These are phyloP conservation scores for Pterois miles DNA, from an alignment of 2,797 vertebrate genomes.

Conservation along the genomic window DNA sequence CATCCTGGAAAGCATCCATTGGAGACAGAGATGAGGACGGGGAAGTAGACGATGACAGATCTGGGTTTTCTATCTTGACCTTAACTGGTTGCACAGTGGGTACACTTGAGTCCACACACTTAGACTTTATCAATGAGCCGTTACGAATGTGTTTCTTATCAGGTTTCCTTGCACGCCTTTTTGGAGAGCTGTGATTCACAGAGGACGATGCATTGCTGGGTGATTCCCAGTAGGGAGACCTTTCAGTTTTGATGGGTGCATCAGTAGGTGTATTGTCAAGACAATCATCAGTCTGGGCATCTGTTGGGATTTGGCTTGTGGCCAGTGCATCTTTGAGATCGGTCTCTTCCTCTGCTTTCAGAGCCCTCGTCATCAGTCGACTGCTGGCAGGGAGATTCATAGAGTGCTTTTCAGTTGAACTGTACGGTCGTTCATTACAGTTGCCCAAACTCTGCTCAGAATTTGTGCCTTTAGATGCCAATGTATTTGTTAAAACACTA, in stretches of 20 bases:
- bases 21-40: conserved; percentile 70
- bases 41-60: conserved; percentile 60
- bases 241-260: conserved; percentile 46
- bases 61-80: conserved; percentile 76
- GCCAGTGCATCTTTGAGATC: conserved; percentile 65
- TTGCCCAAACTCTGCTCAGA: conserved; percentile 40
- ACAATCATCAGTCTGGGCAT: conserved; percentile 3
- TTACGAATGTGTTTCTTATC: conserved; percentile 75
- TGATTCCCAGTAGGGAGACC: conserved; percentile 42
- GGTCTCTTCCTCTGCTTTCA: conserved; percentile 73
- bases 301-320: conserved; percentile 46
- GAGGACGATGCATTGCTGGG: conserved; percentile 30
- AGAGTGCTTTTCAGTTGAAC: conserved; percentile 71
- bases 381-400: conserved; percentile 77
- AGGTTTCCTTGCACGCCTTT: conserved; percentile 69
- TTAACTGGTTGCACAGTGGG: conserved; percentile 22
- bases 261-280: conserved; percentile 12
- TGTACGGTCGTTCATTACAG: conserved; percentile 36
- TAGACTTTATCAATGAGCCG: conserved; percentile 60
- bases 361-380: conserved; percentile 78
- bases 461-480: conserved; percentile 27
- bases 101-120: background rate
- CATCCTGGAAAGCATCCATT: conserved; percentile 83
- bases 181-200: conserved; percentile 58
- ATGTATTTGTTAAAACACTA: conserved; percentile 27